phyloP scores from a whole-genome alignment of 2,113 vertebrate species.

The Crocuta crocuta region DNA sequence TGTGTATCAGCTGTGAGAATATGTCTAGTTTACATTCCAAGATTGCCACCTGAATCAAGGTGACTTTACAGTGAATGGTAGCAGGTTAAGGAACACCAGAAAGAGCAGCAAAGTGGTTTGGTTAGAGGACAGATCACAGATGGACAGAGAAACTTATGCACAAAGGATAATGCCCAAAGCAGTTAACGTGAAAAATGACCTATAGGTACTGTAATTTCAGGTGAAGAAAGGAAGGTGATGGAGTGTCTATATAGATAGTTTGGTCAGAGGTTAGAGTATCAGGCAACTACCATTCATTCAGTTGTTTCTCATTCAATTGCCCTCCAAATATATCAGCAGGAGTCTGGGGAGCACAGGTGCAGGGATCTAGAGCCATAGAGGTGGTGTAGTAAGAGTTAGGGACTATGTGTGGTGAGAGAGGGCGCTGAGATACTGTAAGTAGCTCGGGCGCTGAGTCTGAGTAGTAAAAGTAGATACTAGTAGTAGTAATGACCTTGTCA shows the following conservation, averaged over 20 bases:
- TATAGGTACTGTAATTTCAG: not conserved
- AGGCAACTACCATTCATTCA: not conserved
- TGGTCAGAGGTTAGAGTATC: not conserved
- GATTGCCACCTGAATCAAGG: not conserved
- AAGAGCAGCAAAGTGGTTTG: not conserved
- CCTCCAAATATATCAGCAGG: not conserved
- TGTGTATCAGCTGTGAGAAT: not conserved
- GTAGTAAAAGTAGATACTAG: not conserved
- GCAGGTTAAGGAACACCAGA: not conserved
- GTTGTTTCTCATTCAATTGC: not conserved
- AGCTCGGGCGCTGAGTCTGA: not conserved
- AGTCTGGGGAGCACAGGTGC: not conserved
- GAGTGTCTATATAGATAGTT: not conserved
- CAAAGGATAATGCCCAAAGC: not conserved
- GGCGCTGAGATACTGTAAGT: not conserved
- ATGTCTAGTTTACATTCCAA: not conserved
- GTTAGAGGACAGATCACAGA: not conserved
- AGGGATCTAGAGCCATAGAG: not conserved
- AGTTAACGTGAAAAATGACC: not conserved
- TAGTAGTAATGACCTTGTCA: not conserved
- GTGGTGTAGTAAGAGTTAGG: not conserved
- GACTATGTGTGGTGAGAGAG: not conserved
- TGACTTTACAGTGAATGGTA: not conserved
- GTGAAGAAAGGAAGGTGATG: not conserved
- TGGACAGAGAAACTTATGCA: not conserved